phyloP scores from a whole-genome alignment of 2,888 invertebrate genomes.

The Lumbricus terrestris region DNA sequence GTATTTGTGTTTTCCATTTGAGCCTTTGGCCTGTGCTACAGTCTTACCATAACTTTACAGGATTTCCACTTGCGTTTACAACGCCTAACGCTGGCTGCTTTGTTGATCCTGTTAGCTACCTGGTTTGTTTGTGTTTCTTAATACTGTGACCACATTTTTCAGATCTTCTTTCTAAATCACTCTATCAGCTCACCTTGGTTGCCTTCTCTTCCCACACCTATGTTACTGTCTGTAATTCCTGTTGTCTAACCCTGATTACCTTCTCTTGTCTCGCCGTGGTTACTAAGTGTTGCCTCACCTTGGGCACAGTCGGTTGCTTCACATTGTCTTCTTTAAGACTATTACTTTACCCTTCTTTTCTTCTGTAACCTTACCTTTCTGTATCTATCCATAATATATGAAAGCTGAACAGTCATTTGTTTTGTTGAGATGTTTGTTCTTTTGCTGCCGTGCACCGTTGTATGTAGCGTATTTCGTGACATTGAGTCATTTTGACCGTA shows the following conservation, averaged over 20 bases:
- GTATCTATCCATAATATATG: neutral
- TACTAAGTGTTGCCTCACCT: too few relatives aligned
- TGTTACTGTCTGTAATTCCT: neutral
- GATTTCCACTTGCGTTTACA: too few relatives aligned
- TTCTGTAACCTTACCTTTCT: too few relatives aligned
- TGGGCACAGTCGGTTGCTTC: neutral
- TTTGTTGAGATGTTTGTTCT: neutral
- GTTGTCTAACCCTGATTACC: neutral
- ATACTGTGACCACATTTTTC: neutral
- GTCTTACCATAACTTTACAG: too few relatives aligned
- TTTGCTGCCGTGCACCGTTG: neutral
- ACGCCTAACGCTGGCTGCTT: too few relatives aligned
- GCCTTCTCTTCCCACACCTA: neutral
- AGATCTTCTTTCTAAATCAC: neutral
- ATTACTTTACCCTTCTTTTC: too few relatives aligned
- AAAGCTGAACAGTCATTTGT: neutral
- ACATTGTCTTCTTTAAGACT: too few relatives aligned
- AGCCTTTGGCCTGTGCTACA: neutral
- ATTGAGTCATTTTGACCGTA: neutral
- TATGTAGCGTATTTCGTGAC: neutral
- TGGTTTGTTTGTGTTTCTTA: too few relatives aligned
- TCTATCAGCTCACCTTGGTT: neutral
- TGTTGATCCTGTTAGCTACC: too few relatives aligned
- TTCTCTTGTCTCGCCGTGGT: neutral
- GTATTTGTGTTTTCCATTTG: neutral